phyloP scores from a whole-genome alignment of 2,113 vertebrate species.

The Corythornis vintsioides region DNA sequence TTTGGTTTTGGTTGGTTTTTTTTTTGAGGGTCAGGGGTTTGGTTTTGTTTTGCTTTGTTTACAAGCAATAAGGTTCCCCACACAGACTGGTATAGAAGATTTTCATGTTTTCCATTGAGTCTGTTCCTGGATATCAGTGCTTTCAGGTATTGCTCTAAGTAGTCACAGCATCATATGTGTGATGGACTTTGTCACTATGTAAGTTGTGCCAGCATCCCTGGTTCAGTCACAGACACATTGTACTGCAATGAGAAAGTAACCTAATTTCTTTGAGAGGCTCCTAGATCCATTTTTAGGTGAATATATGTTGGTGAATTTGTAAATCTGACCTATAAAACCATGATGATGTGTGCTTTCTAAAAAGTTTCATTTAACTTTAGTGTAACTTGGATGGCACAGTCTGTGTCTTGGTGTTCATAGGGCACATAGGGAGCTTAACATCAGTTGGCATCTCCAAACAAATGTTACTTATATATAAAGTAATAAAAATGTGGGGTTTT shows the following conservation, averaged over 20 bases:
- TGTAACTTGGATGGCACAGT: neutral
- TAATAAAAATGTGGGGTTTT: neutral
- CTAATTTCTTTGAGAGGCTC: neutral
- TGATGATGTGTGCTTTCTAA: neutral
- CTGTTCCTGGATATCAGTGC: neutral
- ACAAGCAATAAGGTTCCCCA: too few species aligned
- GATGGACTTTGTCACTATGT: neutral
- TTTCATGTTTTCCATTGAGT: neutral
- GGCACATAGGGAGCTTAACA: neutral
- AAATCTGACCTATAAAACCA: neutral
- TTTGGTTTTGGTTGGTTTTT: neutral
- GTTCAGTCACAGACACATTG: neutral
- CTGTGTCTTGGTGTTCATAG: neutral
- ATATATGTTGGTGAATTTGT: neutral
- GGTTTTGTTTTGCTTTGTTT: neutral
- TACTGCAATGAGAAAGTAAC: neutral
- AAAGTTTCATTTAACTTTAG: neutral
- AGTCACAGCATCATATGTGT: neutral
- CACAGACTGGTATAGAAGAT: fast-evolving
- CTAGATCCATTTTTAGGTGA: neutral
- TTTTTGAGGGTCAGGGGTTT: neutral
- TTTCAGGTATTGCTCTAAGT: neutral
- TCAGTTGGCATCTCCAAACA: neutral
- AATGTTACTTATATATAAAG: neutral
- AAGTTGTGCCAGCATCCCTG: neutral